Evolutionary conservation across 2,113 vertebrate genomes (phyloP).

Genomic region (Scopus umbretta): DNA sequence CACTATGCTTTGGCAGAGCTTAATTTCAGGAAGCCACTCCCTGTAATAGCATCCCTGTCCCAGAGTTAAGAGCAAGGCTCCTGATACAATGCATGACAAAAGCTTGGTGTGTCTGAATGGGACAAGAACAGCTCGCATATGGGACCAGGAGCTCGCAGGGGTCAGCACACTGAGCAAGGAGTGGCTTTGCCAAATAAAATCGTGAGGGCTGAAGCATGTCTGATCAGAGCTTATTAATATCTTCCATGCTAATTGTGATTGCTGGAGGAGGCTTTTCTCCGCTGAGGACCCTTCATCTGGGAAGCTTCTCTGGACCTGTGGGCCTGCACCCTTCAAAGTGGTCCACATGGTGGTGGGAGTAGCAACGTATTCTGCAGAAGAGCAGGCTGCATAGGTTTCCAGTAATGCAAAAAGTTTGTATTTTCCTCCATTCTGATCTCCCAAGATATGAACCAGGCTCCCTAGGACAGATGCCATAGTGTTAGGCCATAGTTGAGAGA

Average conservation of each 20-base stretch:
- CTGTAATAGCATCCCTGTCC: neutral
- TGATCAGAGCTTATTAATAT: neutral
- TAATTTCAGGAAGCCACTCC: neutral
- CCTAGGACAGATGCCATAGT: neutral
- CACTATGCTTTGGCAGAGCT: neutral
- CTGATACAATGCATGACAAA: neutral
- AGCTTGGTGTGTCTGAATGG: neutral
- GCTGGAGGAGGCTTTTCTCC: neutral
- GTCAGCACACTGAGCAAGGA: neutral
- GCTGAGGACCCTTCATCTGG: neutral
- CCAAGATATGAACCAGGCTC: neutral
- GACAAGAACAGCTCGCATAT: fast-evolving
- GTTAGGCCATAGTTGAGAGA: neutral
- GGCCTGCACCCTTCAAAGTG: neutral
- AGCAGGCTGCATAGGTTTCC: neutral
- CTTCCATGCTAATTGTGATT: neutral
- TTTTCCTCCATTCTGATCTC: neutral
- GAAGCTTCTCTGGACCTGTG: neutral
- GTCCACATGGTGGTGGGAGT: neutral
- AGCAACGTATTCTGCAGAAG: neutral
- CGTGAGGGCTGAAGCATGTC: neutral
- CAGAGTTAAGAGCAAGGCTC: neutral
- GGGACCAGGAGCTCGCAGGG: neutral
- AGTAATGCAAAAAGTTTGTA: neutral
- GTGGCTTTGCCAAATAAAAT: neutral